phyloP scores from a whole-genome alignment of 64 coral and sea anemone species.

The Montipora foliosa region DNA sequence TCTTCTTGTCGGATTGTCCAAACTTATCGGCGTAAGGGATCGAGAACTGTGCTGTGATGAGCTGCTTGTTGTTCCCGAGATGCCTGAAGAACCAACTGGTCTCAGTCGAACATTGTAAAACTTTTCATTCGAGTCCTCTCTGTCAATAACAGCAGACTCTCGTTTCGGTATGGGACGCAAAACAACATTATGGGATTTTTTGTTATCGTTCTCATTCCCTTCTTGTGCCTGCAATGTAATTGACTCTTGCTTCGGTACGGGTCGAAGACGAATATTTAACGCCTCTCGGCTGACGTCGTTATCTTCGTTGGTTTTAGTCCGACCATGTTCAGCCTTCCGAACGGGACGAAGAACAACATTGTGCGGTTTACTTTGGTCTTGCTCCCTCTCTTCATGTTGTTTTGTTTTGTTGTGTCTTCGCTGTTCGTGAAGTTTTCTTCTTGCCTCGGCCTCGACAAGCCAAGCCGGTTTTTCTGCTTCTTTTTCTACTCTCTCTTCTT shows the following conservation, averaged over 20 bases:
- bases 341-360: conserved; percentile 47
- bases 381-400: conserved; percentile 3
- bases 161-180: conserved; percentile 9
- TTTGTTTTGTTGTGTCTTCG: conserved; percentile 25
- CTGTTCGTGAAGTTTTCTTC: conserved; percentile 64
- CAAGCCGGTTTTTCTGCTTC: conserved; percentile 74
- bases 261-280: background rate
- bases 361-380: background rate
- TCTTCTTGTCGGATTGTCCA: background rate
- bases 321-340: conserved; percentile 33
- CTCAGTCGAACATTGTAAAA: conserved; percentile 37
- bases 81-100: conserved; percentile 1
- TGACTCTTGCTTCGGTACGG: background rate
- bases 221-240: background rate
- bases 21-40: conserved; percentile 13
- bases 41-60: background rate
- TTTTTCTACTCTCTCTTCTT: conserved; percentile 63
- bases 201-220: background rate
- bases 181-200: background rate
- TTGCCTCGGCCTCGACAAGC: conserved; percentile 67
- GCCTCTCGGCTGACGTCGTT: background rate
- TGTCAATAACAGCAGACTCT: conserved; percentile 3
- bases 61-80: background rate
- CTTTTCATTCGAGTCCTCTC: background rate
- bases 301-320: conserved; percentile 45